phyloP scores from a whole-genome alignment of 2,888 invertebrate species.

The Limnephilus lunatus region DNA sequence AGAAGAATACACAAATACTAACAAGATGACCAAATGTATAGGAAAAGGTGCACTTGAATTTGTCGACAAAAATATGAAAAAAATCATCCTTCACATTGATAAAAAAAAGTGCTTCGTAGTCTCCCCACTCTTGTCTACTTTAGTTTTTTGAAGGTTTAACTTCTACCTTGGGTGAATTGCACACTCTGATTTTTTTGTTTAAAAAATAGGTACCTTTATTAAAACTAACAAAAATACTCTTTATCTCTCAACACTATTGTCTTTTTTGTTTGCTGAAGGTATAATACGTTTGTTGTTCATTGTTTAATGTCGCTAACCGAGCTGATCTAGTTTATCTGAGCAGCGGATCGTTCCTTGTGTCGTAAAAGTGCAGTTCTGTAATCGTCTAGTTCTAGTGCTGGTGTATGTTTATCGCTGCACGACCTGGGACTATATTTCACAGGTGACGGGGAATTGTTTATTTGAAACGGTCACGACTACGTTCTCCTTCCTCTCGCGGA shows the following conservation, averaged over 20 bases:
- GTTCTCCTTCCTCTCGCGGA: slow-evolving; percentile 17
- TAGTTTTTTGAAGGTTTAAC: too few relatives aligned
- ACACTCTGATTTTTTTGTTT: too few relatives aligned
- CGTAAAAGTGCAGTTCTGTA: slow-evolving; percentile 43
- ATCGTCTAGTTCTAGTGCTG: slow-evolving; percentile 23
- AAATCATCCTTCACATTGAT: too few relatives aligned
- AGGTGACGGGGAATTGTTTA: slow-evolving; percentile 49
- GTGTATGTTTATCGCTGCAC: slow-evolving; percentile 20
- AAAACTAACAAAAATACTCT: background rate
- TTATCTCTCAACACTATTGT: background rate
- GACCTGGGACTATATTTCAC: slow-evolving; percentile 39
- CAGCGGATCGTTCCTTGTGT: slow-evolving; percentile 20
- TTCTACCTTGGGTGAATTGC: too few relatives aligned
- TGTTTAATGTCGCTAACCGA: background rate
- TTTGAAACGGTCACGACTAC: slow-evolving; percentile 37
- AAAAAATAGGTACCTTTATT: background rate
- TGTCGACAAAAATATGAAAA: too few relatives aligned
- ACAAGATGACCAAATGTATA: too few relatives aligned
- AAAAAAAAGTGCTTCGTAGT: too few relatives aligned
- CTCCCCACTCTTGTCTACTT: too few relatives aligned
- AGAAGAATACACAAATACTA: too few relatives aligned
- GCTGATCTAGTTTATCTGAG: background rate
- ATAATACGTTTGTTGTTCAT: background rate
- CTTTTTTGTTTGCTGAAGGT: background rate
- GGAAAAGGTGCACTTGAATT: too few relatives aligned